These are phyloP conservation scores for Thinocorus orbignyianus DNA, from an alignment of 2,113 vertebrate genomes.

Conservation along the genomic window DNA sequence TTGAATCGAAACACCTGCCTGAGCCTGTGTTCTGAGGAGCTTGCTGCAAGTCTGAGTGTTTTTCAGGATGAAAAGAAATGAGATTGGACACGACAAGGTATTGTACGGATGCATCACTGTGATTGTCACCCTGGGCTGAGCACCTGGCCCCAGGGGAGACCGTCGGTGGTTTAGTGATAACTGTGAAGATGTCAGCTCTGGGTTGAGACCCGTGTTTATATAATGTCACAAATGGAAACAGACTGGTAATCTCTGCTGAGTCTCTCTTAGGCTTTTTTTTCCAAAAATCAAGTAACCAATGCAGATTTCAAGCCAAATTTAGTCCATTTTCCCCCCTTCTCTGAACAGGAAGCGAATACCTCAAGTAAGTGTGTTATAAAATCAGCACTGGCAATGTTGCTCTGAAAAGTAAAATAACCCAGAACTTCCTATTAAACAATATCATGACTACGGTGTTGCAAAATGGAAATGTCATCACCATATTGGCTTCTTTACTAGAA, in stretches of 20 bases:
- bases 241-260: background rate
- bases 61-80: background rate
- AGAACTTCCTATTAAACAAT: background rate
- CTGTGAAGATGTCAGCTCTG: background rate
- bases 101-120: fast-evolving
- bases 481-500: background rate
- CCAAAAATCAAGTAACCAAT: background rate
- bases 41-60: background rate
- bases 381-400: background rate
- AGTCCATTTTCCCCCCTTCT: background rate
- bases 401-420: background rate
- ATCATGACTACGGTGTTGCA: background rate
- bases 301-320: background rate
- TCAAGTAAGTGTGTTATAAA: background rate
- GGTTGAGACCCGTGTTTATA: background rate
- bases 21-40: background rate
- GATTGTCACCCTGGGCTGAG: background rate
- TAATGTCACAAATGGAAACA: background rate
- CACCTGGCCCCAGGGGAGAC: background rate
- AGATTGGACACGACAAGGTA: background rate
- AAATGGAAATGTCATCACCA: background rate
- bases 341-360: background rate
- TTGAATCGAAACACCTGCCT: background rate
- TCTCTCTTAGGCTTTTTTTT: background rate
- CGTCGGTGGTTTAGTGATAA: background rate